Evolutionary conservation across 2,888 invertebrate genomes (phyloP).

Genomic region (Orchestes rusci): DNA sequence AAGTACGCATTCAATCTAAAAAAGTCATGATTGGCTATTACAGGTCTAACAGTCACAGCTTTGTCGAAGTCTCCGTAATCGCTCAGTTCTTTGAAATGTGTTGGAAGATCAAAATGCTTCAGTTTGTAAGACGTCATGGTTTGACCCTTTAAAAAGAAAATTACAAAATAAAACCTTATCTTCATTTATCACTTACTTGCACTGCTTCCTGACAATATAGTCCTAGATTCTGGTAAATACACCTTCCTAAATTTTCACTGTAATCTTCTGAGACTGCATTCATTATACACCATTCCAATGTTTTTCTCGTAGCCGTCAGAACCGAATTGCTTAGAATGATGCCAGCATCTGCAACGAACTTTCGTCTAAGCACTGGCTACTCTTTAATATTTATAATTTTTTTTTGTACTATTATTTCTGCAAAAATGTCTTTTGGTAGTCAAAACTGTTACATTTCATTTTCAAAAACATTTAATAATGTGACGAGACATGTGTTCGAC

Average conservation of each 20-base stretch:
- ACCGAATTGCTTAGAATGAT: constrained; percentile 84
- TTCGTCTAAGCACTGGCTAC: too few species aligned
- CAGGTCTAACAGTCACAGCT: constrained; percentile 60
- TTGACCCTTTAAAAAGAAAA: constrained; percentile 39
- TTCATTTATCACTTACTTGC: constrained; percentile 43
- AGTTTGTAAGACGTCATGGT: constrained; percentile 44
- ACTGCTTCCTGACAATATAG: constrained; percentile 51
- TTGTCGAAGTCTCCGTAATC: constrained; percentile 45
- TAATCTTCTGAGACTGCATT: constrained; percentile 77
- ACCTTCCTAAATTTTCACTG: constrained; percentile 83
- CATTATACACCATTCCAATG: constrained; percentile 84
- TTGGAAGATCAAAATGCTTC: constrained; percentile 43
- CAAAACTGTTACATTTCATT: too few species aligned
- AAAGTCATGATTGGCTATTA: constrained; percentile 54
- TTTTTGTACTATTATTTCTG: too few species aligned
- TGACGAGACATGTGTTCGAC: too few species aligned
- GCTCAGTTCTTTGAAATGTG: constrained; percentile 41
- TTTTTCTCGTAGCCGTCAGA: constrained; percentile 65
- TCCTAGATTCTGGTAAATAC: constrained; percentile 66
- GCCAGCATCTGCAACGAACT: constrained; percentile 64
- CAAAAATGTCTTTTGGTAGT: too few species aligned
- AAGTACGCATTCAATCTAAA: constrained; percentile 68
- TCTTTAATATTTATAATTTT: too few species aligned
- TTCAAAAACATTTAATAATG: too few species aligned
- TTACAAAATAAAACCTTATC: background rate